Evolutionary conservation across 1,140 invertebrate genomes (phyloP).

Genomic region (Palaemon carinicauda): DNA sequence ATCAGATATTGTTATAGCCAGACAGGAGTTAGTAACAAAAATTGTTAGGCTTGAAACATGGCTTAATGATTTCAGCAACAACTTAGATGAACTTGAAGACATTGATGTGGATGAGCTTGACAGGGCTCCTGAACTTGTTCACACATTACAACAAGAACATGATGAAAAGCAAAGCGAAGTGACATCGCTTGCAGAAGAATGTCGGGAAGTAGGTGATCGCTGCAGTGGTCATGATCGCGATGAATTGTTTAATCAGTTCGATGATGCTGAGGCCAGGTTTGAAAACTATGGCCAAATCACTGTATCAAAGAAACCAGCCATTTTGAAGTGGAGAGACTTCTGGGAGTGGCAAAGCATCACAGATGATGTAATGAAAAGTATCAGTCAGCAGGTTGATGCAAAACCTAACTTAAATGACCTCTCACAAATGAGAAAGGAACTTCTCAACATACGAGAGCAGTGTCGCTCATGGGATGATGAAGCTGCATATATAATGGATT

Average conservation of each 20-base stretch:
- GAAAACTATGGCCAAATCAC: conserved; percentile 54
- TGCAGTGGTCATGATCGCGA: conserved; percentile 55
- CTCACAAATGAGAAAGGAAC: conserved; percentile 51
- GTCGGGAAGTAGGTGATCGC: conserved; percentile 51
- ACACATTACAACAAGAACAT: conserved; percentile 81
- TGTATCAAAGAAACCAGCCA: conserved; percentile 55
- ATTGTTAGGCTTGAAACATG: conserved; percentile 83
- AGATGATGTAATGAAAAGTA: conserved; percentile 52
- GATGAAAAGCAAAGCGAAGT: conserved; percentile 80
- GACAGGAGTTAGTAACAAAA: conserved; percentile 85
- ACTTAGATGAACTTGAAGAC: conserved; percentile 81
- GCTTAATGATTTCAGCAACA: conserved; percentile 79
- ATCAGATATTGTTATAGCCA: conserved; percentile 78
- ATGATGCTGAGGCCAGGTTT: conserved; percentile 57
- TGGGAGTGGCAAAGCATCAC: conserved; percentile 57
- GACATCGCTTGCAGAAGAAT: conserved; percentile 62
- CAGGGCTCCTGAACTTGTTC: conserved; percentile 66
- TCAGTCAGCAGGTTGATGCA: conserved; percentile 55
- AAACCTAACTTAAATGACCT: conserved; percentile 49
- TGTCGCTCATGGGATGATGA: conserved; percentile 56
- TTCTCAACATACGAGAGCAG: conserved; percentile 51
- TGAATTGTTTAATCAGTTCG: conserved; percentile 57
- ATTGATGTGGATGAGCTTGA: conserved; percentile 59
- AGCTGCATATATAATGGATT: conserved; percentile 44
- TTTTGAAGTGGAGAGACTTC: conserved; percentile 58